These are phyloP conservation scores for Ploceus nigricollis DNA, from an alignment of 2,113 vertebrate species.

Conservation along the genomic window DNA sequence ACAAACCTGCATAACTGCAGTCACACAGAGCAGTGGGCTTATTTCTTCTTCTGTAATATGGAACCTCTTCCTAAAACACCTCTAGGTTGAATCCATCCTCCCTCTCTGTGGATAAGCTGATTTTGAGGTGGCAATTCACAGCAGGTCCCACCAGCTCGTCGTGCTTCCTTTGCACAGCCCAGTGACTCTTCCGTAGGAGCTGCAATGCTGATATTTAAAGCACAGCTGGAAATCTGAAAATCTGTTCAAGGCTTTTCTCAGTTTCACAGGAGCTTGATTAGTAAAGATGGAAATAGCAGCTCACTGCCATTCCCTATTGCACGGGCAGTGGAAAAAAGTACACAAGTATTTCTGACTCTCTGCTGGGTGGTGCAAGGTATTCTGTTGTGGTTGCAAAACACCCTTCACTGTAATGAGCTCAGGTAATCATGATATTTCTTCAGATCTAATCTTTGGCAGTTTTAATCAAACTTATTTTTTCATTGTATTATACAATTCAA, in stretches of 20 bases:
- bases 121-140: not conserved
- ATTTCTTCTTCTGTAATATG: not conserved
- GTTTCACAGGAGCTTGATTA: not conserved
- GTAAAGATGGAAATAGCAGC: not conserved
- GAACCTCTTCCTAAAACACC: not conserved
- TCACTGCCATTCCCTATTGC: not conserved
- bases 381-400: not conserved
- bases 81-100: not conserved
- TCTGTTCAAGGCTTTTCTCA: not conserved
- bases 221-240: rapidly evolving
- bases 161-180: not conserved
- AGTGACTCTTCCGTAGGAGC: not conserved
- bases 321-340: not conserved
- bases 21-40: not conserved
- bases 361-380: not conserved
- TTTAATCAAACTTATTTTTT: not conserved
- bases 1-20: not conserved
- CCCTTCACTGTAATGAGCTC: not conserved
- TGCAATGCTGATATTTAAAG: too few species aligned
- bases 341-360: not conserved
- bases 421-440: not conserved
- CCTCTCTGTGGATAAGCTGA: not conserved
- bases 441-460: not conserved
- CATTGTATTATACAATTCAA: not conserved
- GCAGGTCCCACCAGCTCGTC: not conserved